phyloP scores from a whole-genome alignment of 2,113 vertebrate genomes.

The Cyrtonyx montezumae region DNA sequence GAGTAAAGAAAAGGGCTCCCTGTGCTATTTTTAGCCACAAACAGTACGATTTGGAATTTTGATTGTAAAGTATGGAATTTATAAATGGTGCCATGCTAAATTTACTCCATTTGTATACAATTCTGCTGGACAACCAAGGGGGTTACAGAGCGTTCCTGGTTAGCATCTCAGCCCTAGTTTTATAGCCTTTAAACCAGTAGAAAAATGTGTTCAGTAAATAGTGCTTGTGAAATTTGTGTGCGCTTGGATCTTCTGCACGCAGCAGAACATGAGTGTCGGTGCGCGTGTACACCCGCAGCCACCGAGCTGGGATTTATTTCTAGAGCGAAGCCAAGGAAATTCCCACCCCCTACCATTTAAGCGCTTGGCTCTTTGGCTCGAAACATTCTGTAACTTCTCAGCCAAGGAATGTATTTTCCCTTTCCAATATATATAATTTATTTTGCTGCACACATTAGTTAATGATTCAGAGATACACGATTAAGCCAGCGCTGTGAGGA shows the following conservation, averaged over 20 bases:
- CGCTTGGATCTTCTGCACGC: neutral
- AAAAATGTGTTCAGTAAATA: slow-evolving; percentile 36
- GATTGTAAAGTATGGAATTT: slow-evolving; percentile 67
- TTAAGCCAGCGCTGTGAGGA: neutral
- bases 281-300: slow-evolving; percentile 21
- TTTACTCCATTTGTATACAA: slow-evolving; percentile 62
- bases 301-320: slow-evolving; percentile 46
- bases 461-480: slow-evolving; percentile 5
- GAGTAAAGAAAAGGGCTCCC: slow-evolving; percentile 63
- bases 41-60: slow-evolving; percentile 66
- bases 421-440: slow-evolving; percentile 45
- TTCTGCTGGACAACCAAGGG: slow-evolving; percentile 13
- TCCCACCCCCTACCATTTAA: slow-evolving; percentile 53
- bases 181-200: slow-evolving; percentile 58
- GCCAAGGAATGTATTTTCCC: slow-evolving; percentile 56
- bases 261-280: neutral
- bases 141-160: slow-evolving; percentile 25
- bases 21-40: slow-evolving; percentile 70
- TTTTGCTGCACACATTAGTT: slow-evolving; percentile 40
- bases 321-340: slow-evolving; percentile 59
- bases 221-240: neutral
- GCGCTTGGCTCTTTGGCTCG: slow-evolving; percentile 36
- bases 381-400: slow-evolving; percentile 29
- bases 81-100: slow-evolving; percentile 69
- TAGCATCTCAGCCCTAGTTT: slow-evolving; percentile 44